Percentiles rank a stretch among this genome's conserved stretches.
These are phyloP conservation scores for Nerophis lumbriciformis DNA, from an alignment of 2,113 vertebrate species.

Conservation along the genomic window DNA sequence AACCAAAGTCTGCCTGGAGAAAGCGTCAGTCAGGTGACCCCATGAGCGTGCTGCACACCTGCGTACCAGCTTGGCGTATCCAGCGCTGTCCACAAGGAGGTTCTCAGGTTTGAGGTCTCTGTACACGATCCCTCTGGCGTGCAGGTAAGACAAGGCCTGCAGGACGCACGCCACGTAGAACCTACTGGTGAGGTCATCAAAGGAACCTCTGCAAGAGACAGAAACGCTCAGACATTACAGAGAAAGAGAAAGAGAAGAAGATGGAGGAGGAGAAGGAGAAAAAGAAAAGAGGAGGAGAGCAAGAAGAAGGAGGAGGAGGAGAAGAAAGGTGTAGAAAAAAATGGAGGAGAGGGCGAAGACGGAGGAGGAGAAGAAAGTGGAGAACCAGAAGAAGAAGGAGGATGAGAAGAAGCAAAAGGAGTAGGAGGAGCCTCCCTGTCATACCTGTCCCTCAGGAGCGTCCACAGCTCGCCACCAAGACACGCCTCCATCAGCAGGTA, in stretches of 20 bases:
- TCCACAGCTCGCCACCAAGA: slow-evolving; percentile 97
- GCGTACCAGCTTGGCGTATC: slow-evolving; percentile 89
- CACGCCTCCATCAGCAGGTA: slow-evolving; percentile 99
- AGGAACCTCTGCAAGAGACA: slow-evolving; percentile 79
- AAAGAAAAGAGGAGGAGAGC: no score
- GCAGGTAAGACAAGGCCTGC: slow-evolving; percentile 94
- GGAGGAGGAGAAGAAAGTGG: no score
- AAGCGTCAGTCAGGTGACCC: not conserved
- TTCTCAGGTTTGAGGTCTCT: slow-evolving; percentile 98
- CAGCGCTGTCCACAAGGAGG: slow-evolving; percentile 92
- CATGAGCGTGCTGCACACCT: not conserved
- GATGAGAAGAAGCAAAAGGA: not conserved
- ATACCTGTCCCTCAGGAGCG: slow-evolving; percentile 96
- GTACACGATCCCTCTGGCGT: slow-evolving; percentile 98
- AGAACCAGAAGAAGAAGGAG: no score
- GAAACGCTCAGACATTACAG: not conserved
- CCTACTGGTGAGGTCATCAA: slow-evolving; percentile 91
- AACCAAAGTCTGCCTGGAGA: slow-evolving; percentile 93
- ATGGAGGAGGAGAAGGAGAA: no score
- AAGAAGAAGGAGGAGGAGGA: no score
- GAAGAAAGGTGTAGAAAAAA: no score
- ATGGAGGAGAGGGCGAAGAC: no score
- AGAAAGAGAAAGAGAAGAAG: not conserved
- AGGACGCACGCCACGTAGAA: slow-evolving; percentile 97
- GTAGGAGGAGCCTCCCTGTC: not conserved